Evolutionary conservation across 2,113 vertebrate species (phyloP).

Genomic region (Podarcis raffonei): DNA sequence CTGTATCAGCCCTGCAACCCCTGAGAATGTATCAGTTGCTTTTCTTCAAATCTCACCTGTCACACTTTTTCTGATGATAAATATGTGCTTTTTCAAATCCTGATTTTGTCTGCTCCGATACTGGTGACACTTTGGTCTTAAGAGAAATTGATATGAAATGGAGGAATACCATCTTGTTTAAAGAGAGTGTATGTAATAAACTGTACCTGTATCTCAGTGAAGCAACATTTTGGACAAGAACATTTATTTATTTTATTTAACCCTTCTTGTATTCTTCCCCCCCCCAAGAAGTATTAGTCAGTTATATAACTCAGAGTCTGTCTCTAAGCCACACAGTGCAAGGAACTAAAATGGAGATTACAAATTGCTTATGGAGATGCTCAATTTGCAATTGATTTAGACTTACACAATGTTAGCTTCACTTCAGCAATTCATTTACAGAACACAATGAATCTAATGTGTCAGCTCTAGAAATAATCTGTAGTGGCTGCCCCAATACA

Average conservation of each 20-base stretch:
- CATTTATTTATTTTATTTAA: not conserved
- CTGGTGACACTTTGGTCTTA: not conserved
- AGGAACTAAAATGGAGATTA: not conserved
- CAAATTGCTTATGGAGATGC: not conserved
- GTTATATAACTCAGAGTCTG: not conserved
- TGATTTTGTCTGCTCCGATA: not conserved
- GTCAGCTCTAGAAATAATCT: conserved; percentile 37
- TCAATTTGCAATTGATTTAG: not conserved
- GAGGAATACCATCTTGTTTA: not conserved
- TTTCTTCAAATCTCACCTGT: not conserved
- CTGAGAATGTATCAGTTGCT: not conserved
- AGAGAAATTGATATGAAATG: not conserved
- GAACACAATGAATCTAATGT: conserved; percentile 14
- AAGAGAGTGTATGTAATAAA: not conserved
- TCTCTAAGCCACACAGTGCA: not conserved
- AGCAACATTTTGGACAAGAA: accelerated
- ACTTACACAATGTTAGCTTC: not conserved
- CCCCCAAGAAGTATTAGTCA: not conserved
- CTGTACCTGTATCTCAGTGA: not conserved
- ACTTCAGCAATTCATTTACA: conserved; percentile 10
- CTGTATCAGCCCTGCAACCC: not conserved
- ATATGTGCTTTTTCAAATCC: not conserved
- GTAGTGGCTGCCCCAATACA: not conserved
- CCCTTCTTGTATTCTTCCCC: not conserved
- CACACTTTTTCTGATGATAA: not conserved